Conservation (phyloP, 2,888 invertebrate genomes). For the Lysandra bellargus region DNA sequence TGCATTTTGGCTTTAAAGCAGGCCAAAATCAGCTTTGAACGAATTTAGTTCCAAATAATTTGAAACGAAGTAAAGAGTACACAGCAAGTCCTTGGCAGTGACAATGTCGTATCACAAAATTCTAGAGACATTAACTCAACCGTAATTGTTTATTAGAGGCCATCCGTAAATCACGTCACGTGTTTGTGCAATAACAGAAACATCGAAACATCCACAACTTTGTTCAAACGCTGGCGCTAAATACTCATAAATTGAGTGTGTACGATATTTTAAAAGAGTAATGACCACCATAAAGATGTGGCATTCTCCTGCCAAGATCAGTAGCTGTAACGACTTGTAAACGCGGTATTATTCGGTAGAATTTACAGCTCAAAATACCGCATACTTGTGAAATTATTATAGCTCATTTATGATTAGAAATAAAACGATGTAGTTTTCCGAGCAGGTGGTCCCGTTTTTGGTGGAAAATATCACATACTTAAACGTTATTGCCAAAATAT, state of each 20-base stretch:
- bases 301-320: slow-evolving; percentile 39
- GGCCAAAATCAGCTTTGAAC: background rate
- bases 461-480: background rate
- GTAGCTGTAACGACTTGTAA: slow-evolving; percentile 43
- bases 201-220: background rate
- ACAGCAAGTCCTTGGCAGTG: background rate
- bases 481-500: no score
- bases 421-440: background rate
- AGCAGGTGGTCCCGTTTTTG: slow-evolving; percentile 3
- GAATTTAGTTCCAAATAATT: background rate
- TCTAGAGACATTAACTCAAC: background rate
- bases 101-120: background rate
- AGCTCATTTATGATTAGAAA: background rate
- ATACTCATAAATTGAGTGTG: slow-evolving; percentile 27
- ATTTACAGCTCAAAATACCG: slow-evolving; percentile 51
- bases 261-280: slow-evolving; percentile 25
- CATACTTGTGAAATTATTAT: slow-evolving; percentile 28
- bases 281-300: slow-evolving; percentile 21
- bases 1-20: no score
- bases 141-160: background rate
- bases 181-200: background rate
- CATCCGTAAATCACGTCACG: background rate
- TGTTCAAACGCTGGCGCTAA: background rate
- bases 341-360: slow-evolving; percentile 39
- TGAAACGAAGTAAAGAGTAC: background rate